phyloP scores from a whole-genome alignment of 1,140 invertebrate species.

The Sesamia nonagrioides region DNA sequence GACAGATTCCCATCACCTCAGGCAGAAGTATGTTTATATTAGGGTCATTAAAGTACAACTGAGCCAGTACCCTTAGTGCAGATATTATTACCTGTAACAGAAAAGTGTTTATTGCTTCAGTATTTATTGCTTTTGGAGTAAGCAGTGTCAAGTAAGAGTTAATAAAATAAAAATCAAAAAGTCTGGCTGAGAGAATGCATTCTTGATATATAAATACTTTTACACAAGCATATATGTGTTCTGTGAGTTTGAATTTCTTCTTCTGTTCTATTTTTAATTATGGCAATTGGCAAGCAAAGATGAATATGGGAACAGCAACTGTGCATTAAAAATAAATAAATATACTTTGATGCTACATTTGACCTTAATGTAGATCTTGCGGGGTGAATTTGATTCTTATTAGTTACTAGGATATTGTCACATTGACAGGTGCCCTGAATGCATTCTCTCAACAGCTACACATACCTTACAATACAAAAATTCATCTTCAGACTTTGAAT shows the following conservation, averaged over 20 bases:
- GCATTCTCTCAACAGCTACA: neutral
- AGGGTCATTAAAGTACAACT: constrained; percentile 76
- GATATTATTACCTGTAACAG: constrained; percentile 76
- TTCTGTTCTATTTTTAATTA: too few relatives aligned
- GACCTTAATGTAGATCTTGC: too few relatives aligned
- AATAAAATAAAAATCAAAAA: neutral
- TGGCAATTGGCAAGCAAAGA: too few relatives aligned
- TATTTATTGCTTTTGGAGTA: constrained; percentile 12
- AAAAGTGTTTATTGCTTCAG: neutral
- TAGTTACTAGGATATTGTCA: too few relatives aligned
- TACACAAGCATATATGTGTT: too few relatives aligned
- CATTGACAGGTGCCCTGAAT: neutral
- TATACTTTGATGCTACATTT: too few relatives aligned
- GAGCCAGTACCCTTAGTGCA: constrained; percentile 74
- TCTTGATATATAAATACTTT: too few relatives aligned
- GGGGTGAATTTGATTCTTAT: too few relatives aligned
- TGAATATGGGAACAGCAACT: too few relatives aligned
- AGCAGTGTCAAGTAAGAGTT: neutral
- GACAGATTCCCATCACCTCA: constrained; percentile 76
- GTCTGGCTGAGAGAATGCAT: neutral
- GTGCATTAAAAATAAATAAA: too few relatives aligned
- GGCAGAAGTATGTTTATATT: constrained; percentile 64
- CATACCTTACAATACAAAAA: constrained; percentile 81
- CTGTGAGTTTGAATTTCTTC: too few relatives aligned
- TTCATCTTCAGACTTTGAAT: constrained; percentile 70